Conservation (phyloP, 2,888 invertebrate genomes). For the Eupeodes luniger region DNA sequence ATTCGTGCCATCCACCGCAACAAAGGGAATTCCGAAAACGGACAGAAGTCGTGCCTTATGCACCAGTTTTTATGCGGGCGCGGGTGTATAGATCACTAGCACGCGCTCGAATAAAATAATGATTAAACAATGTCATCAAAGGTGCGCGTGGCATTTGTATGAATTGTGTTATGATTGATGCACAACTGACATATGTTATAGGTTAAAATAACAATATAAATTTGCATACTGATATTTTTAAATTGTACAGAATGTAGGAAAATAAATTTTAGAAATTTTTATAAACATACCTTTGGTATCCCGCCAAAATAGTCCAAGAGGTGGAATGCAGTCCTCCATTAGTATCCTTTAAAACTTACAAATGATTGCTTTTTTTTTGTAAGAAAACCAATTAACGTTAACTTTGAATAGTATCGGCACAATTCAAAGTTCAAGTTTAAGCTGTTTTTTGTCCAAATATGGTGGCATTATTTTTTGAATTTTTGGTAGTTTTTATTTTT, state of each 20-base stretch:
- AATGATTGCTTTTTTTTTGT: too few relatives aligned
- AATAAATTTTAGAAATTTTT: too few relatives aligned
- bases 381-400: too few relatives aligned
- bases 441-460: too few relatives aligned
- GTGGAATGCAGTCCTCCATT: too few relatives aligned
- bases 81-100: constrained; percentile 31
- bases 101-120: constrained; percentile 55
- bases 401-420: too few relatives aligned
- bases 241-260: background rate
- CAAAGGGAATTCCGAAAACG: constrained; percentile 45
- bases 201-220: background rate
- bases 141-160: background rate
- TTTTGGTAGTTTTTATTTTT: too few relatives aligned
- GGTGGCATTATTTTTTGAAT: too few relatives aligned
- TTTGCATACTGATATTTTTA: background rate
- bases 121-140: constrained; percentile 40
- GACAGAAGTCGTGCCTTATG: constrained; percentile 46
- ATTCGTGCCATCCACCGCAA: constrained; percentile 40
- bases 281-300: too few relatives aligned
- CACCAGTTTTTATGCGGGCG: constrained; percentile 66
- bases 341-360: too few relatives aligned
- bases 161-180: constrained; percentile 23
- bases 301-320: too few relatives aligned
- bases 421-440: too few relatives aligned
- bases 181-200: background rate